A percentile compares a stretch with the other conserved stretches of the same genome.
phyloP scores from a whole-genome alignment of 2,888 invertebrate species.

The Psylliodes chrysocephalus region DNA sequence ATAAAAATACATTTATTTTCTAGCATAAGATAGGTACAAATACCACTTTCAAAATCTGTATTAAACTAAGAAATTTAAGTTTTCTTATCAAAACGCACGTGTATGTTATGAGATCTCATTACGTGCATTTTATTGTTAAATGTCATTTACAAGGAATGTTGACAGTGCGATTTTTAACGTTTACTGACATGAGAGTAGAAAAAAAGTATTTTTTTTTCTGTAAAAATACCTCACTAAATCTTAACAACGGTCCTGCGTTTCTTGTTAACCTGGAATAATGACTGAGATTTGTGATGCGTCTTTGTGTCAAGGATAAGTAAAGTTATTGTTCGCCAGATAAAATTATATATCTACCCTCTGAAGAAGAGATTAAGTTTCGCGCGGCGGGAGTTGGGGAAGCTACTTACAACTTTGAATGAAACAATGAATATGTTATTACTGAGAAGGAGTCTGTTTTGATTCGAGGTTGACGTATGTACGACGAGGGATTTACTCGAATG shows the following conservation, averaged over 20 bases:
- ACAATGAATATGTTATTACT: conserved; percentile 42
- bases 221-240: too few relatives aligned
- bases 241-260: conserved; percentile 24
- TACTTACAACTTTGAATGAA: conserved; percentile 36
- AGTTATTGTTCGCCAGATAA: conserved; percentile 53
- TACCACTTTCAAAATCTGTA: too few relatives aligned
- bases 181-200: too few relatives aligned
- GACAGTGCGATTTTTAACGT: too few relatives aligned
- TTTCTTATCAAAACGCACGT: too few relatives aligned
- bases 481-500: conserved; percentile 34
- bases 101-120: too few relatives aligned
- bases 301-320: conserved; percentile 57
- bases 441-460: conserved; percentile 38
- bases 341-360: conserved; percentile 47
- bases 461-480: conserved; percentile 41
- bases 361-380: conserved; percentile 44
- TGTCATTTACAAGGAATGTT: too few relatives aligned
- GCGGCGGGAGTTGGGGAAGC: conserved; percentile 31
- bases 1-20: too few relatives aligned
- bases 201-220: too few relatives aligned
- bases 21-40: too few relatives aligned
- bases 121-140: too few relatives aligned
- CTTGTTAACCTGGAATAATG: conserved; percentile 62
- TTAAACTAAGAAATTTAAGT: too few relatives aligned
- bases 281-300: conserved; percentile 60